Percentiles rank a stretch among this genome's conserved stretches.
Conservation (phyloP, 2,888 invertebrate genomes). For the Apamea crenata region DNA sequence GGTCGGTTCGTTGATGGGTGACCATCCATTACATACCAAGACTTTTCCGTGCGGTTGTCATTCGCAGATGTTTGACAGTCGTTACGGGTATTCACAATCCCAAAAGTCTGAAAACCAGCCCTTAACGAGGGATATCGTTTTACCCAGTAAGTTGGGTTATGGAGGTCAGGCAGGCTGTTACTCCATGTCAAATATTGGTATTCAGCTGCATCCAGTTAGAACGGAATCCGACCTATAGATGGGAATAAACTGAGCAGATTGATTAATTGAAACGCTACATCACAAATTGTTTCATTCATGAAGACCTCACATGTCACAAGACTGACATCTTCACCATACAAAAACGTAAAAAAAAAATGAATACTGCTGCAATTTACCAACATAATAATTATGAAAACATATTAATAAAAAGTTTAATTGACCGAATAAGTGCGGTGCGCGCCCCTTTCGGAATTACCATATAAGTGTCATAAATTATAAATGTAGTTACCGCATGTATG, state of each 20-base stretch:
- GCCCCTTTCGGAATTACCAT: conserved; percentile 61
- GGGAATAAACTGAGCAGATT: not conserved
- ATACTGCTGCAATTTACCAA: conserved; percentile 36
- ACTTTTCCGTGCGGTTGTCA: not conserved
- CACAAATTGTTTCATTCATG: not conserved
- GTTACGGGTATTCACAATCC: no score
- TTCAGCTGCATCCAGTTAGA: not conserved
- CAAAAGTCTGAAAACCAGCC: not conserved
- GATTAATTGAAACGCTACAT: not conserved
- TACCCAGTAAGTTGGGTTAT: not conserved
- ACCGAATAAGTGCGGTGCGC: conserved; percentile 59
- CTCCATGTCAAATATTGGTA: not conserved
- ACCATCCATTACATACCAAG: not conserved
- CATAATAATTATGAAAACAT: conserved; percentile 60
- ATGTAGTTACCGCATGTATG: conserved; percentile 45
- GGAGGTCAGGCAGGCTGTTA: not conserved
- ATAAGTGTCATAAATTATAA: conserved; percentile 59
- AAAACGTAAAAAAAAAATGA: conserved; percentile 24
- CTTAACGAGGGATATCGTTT: not conserved
- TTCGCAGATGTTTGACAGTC: not conserved
- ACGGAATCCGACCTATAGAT: not conserved
- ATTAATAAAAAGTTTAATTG: conserved; percentile 68
- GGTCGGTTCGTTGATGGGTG: not conserved
- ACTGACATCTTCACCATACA: not conserved
- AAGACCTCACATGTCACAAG: not conserved